Evolutionary conservation across 2,797 vertebrate genomes (phyloP), one percentile per base, ranked within the genome.

Genomic region (Phataginus tetradactyla): DNA sequence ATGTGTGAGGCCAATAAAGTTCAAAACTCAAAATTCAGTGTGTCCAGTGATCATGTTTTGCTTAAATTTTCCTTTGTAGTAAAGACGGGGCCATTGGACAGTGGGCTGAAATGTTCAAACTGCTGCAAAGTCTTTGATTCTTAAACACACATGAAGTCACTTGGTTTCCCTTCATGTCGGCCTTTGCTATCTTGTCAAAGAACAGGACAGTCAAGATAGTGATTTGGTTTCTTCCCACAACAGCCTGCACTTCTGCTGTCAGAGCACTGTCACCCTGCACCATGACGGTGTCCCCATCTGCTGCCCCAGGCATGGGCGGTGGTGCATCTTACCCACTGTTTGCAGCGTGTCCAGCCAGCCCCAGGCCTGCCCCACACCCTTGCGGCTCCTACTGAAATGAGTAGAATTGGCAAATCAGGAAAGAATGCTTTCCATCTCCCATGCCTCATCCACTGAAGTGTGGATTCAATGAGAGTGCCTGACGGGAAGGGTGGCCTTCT

Each of bases 141-240:
- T 25, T 21, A 25, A 39, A 17, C 59, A 11, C 7, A 29, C 0
- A 0, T 25, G 81, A 53, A 20, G 53, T 25, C 59, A 1, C 6
- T 7, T 49, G 79, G 51, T 45, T 57, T 45, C 74, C 12, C 8
- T 15, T 15, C 14, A 2, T 0, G 2, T 23, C 9, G 51, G 29
- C 55, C 55, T 45, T 78, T 12, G 23, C 8, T 23, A 4, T 18
- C 32, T 79, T 51, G 49, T 21, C 32, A 1, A 5, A n/a, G 69
- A 61, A 21, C 25, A 5, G 51, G 23, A 34, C 32, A 3, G 13
- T 77, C 17, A 4, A 4, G 29, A 39, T 0, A 1, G 42, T 5
- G 3, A 2, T 57, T 74, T 74, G 18, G 29, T n/a, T 20, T 51
- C 72, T 17, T 14, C 27, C 71, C 27, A 5, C 49, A 42, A 49